Percentiles rank a stretch among this genome's conserved stretches.
Evolutionary conservation across 1,140 invertebrate genomes (phyloP).

Genomic region (Drosophila repletoides): DNA sequence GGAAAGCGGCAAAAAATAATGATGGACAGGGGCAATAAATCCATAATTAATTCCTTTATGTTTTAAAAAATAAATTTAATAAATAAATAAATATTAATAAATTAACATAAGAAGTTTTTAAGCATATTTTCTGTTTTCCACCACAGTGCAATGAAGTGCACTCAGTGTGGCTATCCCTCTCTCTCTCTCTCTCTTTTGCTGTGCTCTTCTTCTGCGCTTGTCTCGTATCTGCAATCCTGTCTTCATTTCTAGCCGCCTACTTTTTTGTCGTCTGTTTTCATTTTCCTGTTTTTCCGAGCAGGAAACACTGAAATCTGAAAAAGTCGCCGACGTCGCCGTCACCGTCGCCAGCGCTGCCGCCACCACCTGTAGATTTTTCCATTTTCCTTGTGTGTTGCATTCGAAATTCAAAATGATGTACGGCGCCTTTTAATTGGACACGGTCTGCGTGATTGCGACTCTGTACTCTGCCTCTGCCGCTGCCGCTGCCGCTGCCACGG

Average conservation of each 20-base stretch:
- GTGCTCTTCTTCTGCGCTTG: not conserved
- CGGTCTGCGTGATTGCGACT: constrained; percentile 68
- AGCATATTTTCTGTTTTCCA: too few relatives aligned
- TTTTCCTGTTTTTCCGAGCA: constrained; percentile 53
- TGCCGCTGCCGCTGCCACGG: not conserved
- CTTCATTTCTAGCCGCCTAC: constrained; percentile 22
- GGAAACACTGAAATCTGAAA: constrained; percentile 52
- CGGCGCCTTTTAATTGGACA: constrained; percentile 79
- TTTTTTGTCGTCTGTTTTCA: constrained; percentile 10
- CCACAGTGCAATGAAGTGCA: too few relatives aligned
- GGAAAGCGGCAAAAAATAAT: too few relatives aligned
- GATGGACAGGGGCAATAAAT: too few relatives aligned
- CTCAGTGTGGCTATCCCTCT: not conserved
- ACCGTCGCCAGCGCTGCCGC: constrained; percentile 30
- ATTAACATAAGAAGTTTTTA: too few relatives aligned
- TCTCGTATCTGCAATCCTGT: too few relatives aligned
- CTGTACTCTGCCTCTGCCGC: not conserved
- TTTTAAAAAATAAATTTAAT: too few relatives aligned
- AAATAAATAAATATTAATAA: too few relatives aligned
- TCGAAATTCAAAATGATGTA: constrained; percentile 72
- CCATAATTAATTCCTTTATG: too few relatives aligned
- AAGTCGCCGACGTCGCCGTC: constrained; percentile 9
- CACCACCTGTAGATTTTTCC: constrained; percentile 75
- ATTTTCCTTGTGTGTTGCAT: constrained; percentile 50
- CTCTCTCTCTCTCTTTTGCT: not conserved